A percentile compares a stretch with the other conserved stretches of the same genome.
These are phyloP conservation scores for Tenthredo distinguenda DNA, from an alignment of 2,888 invertebrate species.

Conservation along the genomic window DNA sequence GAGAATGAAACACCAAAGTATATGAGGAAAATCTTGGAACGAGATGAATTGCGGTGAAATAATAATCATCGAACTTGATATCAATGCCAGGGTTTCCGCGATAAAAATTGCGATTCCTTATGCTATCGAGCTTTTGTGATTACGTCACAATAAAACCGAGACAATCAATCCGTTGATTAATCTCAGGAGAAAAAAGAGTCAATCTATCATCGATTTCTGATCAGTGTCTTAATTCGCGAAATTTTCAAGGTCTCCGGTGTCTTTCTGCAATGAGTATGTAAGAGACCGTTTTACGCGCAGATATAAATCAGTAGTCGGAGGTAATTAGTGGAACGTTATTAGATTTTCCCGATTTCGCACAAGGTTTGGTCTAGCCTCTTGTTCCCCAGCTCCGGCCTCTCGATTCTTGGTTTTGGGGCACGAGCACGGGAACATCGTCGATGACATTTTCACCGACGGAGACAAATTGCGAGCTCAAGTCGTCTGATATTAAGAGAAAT, in stretches of 20 bases:
- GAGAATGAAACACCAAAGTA: background rate
- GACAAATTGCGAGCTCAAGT: slow-evolving; percentile 45
- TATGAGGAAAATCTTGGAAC: slow-evolving; percentile 16
- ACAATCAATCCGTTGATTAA: background rate
- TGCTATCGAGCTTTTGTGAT: background rate
- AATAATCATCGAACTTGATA: slow-evolving; percentile 1
- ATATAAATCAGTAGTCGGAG: slow-evolving; percentile 31
- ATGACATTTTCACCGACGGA: slow-evolving; percentile 42
- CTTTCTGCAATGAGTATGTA: background rate
- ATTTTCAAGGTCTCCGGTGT: background rate
- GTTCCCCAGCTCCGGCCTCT: background rate
- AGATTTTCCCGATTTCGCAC: slow-evolving; percentile 27
- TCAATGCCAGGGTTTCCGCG: background rate
- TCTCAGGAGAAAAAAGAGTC: background rate
- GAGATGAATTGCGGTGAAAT: slow-evolving; percentile 2
- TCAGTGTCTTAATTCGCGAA: background rate
- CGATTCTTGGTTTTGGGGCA: background rate
- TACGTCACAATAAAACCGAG: background rate
- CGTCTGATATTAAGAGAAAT: slow-evolving; percentile 31
- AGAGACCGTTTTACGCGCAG: background rate
- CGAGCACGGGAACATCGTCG: background rate
- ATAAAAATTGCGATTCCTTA: background rate
- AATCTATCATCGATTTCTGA: background rate
- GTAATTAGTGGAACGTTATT: slow-evolving; percentile 39
- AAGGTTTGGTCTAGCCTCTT: background rate